Percentiles rank a stretch among this genome's conserved stretches.
phyloP scores from a whole-genome alignment of 2,113 vertebrate genomes.

The Spea multiplicata region DNA sequence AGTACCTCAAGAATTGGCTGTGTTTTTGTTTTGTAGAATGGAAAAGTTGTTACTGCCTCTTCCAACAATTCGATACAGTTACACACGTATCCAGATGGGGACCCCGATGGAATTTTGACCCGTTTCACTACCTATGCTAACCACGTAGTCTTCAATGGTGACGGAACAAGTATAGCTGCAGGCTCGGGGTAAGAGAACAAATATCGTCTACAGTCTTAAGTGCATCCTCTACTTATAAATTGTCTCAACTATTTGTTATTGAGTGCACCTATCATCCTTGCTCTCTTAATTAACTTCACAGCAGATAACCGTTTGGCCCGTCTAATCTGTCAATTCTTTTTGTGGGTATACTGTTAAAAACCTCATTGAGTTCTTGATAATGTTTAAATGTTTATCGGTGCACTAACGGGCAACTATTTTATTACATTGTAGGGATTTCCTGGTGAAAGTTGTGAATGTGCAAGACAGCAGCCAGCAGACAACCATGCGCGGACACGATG shows the following conservation, averaged over 20 bases:
- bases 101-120: constrained; percentile 90
- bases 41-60: constrained; percentile 81
- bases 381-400: too few relatives aligned
- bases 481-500: constrained; percentile 87
- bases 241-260: too few relatives aligned
- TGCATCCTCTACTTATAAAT: too few relatives aligned
- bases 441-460: constrained; percentile 92
- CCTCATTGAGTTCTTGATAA: too few relatives aligned
- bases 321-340: too few relatives aligned
- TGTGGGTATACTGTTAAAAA: too few relatives aligned
- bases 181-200: constrained; percentile 76
- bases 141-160: constrained; percentile 81
- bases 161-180: constrained; percentile 80
- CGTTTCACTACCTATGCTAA: constrained; percentile 89
- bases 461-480: constrained; percentile 90
- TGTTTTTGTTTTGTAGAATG: constrained; percentile 66
- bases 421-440: constrained; percentile 78
- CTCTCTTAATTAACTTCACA: too few relatives aligned
- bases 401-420: too few relatives aligned
- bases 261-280: too few relatives aligned
- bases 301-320: too few relatives aligned
- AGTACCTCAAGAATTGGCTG: too few relatives aligned
- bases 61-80: constrained; percentile 91
- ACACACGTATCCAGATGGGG: constrained; percentile 89
- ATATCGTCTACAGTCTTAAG: too few relatives aligned